Evolutionary conservation across 2,888 invertebrate genomes (phyloP).

Genomic region (Acleris literana): DNA sequence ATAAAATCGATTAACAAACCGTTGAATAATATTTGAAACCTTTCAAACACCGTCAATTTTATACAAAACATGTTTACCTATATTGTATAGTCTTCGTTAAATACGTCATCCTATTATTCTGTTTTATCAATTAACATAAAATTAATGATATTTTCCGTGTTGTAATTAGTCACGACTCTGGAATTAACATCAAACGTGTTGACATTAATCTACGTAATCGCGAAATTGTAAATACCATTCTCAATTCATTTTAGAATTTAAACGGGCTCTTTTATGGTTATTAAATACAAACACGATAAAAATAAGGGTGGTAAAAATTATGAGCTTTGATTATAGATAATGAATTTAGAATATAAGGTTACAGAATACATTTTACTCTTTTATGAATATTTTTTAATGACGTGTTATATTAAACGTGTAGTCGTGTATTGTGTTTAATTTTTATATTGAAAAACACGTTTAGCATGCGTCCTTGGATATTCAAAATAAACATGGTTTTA

Average conservation of each 20-base stretch:
- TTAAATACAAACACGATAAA: not conserved
- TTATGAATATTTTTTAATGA: too few species aligned
- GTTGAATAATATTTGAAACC: slow-evolving; percentile 11
- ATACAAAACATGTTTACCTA: not conserved
- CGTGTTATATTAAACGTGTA: too few species aligned
- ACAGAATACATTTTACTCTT: too few species aligned
- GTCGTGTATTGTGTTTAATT: too few species aligned
- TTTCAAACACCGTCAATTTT: not conserved
- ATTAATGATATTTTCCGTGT: slow-evolving; percentile 16
- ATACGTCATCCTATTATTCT: slow-evolving; percentile 6
- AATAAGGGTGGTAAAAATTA: too few species aligned
- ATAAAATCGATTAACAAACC: slow-evolving; percentile 15
- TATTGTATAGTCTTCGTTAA: slow-evolving; percentile 3
- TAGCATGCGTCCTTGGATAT: too few species aligned
- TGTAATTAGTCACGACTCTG: slow-evolving; percentile 19
- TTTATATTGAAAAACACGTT: too few species aligned
- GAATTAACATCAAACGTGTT: slow-evolving; percentile 24
- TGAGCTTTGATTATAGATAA: too few species aligned
- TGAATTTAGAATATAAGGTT: too few species aligned
- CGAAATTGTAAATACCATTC: slow-evolving; percentile 25
- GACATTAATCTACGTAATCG: slow-evolving; percentile 10
- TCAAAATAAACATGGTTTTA: too few species aligned
- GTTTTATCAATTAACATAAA: slow-evolving; percentile 17
- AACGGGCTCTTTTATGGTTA: not conserved
- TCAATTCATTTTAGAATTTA: slow-evolving; percentile 2